phyloP scores from a whole-genome alignment of 2,113 vertebrate species.

The Blennius ocellaris region DNA sequence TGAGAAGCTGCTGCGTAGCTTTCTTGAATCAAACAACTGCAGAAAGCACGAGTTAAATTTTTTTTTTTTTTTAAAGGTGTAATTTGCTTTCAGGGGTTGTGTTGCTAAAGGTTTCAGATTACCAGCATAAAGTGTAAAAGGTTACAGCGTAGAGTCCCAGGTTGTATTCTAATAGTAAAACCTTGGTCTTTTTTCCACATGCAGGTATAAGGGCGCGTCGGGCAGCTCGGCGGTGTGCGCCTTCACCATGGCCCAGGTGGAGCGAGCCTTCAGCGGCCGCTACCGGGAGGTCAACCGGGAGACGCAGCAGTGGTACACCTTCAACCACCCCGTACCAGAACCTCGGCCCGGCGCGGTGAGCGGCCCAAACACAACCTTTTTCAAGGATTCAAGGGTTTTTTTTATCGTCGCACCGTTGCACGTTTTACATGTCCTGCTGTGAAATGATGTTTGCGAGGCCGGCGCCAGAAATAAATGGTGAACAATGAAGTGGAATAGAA shows the following conservation, averaged over 20 bases:
- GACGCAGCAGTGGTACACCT: slow-evolving; percentile 97
- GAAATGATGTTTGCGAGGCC: no score
- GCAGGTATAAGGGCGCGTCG: slow-evolving; percentile 89
- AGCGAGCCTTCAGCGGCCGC: slow-evolving; percentile 88
- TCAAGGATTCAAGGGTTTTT: no score
- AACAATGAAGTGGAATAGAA: no score
- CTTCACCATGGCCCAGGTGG: slow-evolving; percentile 92
- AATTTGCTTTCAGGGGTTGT: background rate
- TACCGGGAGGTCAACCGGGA: slow-evolving; percentile 96
- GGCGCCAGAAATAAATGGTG: no score
- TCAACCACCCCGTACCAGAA: slow-evolving; percentile 88
- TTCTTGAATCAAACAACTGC: background rate
- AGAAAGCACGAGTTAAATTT: background rate
- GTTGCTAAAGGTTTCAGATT: background rate
- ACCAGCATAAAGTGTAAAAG: background rate
- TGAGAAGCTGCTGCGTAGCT: slow-evolving; percentile 15
- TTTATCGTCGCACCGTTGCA: no score
- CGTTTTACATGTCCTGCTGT: no score
- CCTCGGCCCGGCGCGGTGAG: slow-evolving; percentile 93
- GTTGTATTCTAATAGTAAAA: background rate
- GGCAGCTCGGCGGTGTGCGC: slow-evolving; percentile 93
- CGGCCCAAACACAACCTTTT: background rate
- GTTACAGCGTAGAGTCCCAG: background rate
- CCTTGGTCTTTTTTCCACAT: rapidly evolving
- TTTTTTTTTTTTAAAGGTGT: background rate